Evolutionary conservation across 2,888 invertebrate genomes (phyloP), one percentile per base, ranked within the genome.

Genomic region (Carpatolechia fugitivella): DNA sequence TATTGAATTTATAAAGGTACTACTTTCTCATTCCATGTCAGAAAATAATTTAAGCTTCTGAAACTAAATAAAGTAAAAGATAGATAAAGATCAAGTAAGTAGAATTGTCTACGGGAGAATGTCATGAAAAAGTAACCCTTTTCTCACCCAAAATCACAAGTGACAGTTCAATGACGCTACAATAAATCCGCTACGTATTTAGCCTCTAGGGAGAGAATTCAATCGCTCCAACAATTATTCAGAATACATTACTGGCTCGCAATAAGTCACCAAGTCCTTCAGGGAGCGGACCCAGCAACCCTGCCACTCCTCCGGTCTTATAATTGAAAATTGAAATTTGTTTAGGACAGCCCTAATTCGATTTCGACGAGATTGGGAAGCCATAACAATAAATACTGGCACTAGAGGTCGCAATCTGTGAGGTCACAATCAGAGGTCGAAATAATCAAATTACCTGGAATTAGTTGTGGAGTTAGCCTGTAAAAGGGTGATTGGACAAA

Each of bases 301-400:
- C 11, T 64, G 74, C 76, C 74, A 78, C 75, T 80, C 76, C 76
- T 78, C 74, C 76, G 74, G 72, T 71, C 78, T 44, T 44, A 84
- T 87, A 88, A 89, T 89, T 88, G 88, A 85, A 85, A 87, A 88
- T 88, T 86, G 85, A 87, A 89, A 90, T 89, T 90, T 89, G 85
- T 88, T 87, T 87, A 88, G 88, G 87, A 82, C 78, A 75, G 75
- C 73, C 64, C 78, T 88, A 86, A 89, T 86, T 89, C 78, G 80
- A 88, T 88, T 85, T 79, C 71, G 77, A 76, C 74, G 76, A 80
- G 82, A 82, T 85, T 80, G 70, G 72, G 67, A 67, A 68, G 75
- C 74, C 79, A 85, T 85, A 83, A 82, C 80, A 82, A 82, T 85
- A 85, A 85, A 87, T 84, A 82, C 74, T 73, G 72, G 71, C 69